phyloP scores from a whole-genome alignment of 2,113 vertebrate species.

The Leucosticte australis region DNA sequence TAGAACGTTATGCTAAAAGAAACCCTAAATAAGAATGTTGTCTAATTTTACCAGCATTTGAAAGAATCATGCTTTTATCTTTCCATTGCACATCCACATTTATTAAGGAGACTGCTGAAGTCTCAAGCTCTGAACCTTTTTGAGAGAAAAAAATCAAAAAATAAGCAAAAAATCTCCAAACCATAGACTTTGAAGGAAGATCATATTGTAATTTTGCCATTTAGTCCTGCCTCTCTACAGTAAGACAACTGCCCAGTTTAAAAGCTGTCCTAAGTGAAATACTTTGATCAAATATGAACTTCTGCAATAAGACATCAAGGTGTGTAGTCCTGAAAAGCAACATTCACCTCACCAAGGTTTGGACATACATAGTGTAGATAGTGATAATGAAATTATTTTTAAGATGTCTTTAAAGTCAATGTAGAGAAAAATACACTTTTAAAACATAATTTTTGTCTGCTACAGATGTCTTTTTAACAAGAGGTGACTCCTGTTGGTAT shows the following conservation, averaged over 20 bases:
- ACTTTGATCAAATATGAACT: background rate
- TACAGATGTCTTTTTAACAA: background rate
- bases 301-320: background rate
- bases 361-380: fast-evolving
- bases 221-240: background rate
- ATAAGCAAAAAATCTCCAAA: background rate
- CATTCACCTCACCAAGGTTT: background rate
- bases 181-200: background rate
- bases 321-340: background rate
- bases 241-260: background rate
- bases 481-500: background rate
- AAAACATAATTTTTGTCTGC: background rate
- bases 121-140: background rate
- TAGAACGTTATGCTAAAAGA: background rate
- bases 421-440: background rate
- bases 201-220: background rate
- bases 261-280: background rate
- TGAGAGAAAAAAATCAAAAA: background rate
- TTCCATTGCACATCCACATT: background rate
- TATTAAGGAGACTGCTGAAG: background rate
- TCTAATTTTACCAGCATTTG: background rate
- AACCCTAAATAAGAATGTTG: background rate
- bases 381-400: background rate
- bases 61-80: background rate
- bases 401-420: background rate